Evolutionary conservation across 2,113 vertebrate genomes (phyloP), one percentile per base, ranked within the genome.

Genomic region (Antennarius striatus): DNA sequence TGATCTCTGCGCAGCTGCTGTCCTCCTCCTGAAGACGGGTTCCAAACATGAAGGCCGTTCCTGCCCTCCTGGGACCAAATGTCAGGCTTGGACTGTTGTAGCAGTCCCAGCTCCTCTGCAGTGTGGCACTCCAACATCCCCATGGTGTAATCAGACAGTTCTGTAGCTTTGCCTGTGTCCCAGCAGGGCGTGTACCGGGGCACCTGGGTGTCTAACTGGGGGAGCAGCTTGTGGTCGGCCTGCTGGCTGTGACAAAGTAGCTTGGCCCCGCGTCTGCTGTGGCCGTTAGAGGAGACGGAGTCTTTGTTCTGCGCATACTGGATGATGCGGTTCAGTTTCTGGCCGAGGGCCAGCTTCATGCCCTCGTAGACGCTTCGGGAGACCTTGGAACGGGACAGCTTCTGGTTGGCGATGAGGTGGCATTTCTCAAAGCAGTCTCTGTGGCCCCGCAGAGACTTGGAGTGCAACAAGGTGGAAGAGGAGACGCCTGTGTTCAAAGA

Each of bases 401-500:
- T 96, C 85, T 99, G 97, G 89, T 98, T 98, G 84, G 96, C 96
- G 62, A 99, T 99, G 85, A 96, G 92, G 87, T 99, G 97, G 82
- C 93, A 98, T 87, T 99, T 99, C 87, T 98, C 96, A 84, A 99
- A 99, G 91, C 97, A 99, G 92, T 97, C 96, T 91, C 94, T 94
- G 91, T 99, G 97, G 11, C 97, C 97, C 7, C 96, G 93, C 71
- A 98, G 86, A 7, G 97, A 99, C 73, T 93, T 95, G 10, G 95
- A 94, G 82, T 99, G 97, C 17, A 94, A 79, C 46, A 93, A 68
- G 10, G 90, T 84, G 5, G 90, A 59, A 57, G 86, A 79, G 68
- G 88, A 85, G 14, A 93, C 71, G 9, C 92, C 92, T 94, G 75
- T 1, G 63, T 49, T 45, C 40, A 87, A 54, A 85, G 0, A 79